A percentile compares a stretch with the other conserved stretches of the same genome.
Conservation (phyloP, 2,888 invertebrate genomes). For the Athalia circularis region DNA sequence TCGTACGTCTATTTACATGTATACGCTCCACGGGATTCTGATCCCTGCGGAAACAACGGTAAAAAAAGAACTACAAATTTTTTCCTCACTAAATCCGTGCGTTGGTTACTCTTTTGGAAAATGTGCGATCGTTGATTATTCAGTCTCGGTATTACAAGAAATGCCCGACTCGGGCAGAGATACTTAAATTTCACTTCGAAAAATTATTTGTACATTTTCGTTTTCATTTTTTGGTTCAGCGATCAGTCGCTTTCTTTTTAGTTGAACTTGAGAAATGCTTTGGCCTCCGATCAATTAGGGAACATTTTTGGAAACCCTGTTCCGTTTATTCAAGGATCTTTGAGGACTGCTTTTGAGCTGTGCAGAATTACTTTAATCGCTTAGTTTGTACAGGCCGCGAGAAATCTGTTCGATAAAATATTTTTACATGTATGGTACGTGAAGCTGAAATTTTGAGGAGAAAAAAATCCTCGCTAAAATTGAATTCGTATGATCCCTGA, state of each 20-base stretch:
- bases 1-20: not conserved
- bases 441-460: too few relatives aligned
- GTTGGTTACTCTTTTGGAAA: too few relatives aligned
- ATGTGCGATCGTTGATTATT: too few relatives aligned
- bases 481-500: too few relatives aligned
- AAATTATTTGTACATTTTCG: not conserved
- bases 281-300: conserved; percentile 3
- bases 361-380: not conserved
- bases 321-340: conserved; percentile 18
- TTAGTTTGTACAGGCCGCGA: not conserved
- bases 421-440: too few relatives aligned
- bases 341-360: conserved; percentile 10
- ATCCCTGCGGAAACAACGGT: too few relatives aligned
- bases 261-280: conserved; percentile 4
- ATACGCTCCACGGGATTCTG: too few relatives aligned
- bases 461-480: too few relatives aligned
- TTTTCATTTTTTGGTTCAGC: not conserved
- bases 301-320: conserved; percentile 8
- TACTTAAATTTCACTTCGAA: not conserved
- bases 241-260: conserved; percentile 3
- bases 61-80: too few relatives aligned
- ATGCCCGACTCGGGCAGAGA: not conserved
- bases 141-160: not conserved
- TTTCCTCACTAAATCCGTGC: too few relatives aligned
- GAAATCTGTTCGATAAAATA: not conserved